Conservation (phyloP, 2,888 invertebrate genomes). For the Tribolium freemani region DNA sequence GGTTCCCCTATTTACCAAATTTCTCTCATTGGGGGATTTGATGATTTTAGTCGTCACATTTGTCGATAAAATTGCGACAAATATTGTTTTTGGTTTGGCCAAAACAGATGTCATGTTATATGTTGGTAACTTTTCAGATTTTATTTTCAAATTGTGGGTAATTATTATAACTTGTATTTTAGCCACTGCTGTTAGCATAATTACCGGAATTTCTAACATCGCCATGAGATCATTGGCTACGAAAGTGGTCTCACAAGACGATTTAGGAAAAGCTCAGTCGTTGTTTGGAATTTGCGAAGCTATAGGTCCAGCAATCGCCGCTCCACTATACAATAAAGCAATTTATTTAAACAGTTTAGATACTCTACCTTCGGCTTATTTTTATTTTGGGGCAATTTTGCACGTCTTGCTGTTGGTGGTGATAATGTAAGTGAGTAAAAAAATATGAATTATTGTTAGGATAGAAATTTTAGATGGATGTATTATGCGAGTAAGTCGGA, state of each 20-base stretch:
- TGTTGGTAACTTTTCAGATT: constrained; percentile 58
- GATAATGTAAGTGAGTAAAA: constrained; percentile 54
- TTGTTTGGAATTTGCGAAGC: constrained; percentile 75
- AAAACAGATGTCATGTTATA: constrained; percentile 61
- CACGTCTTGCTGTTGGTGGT: constrained; percentile 50
- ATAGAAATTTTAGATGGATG: constrained; percentile 22
- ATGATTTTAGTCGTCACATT: constrained; percentile 65
- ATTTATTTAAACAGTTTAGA: constrained; percentile 71
- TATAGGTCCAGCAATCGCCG: constrained; percentile 71
- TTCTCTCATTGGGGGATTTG: constrained; percentile 64
- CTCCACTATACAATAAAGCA: constrained; percentile 71
- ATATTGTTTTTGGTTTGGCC: constrained; percentile 64
- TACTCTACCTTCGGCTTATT: constrained; percentile 72
- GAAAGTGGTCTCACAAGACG: constrained; percentile 64
- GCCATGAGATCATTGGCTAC: constrained; percentile 65
- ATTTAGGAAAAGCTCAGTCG: constrained; percentile 69
- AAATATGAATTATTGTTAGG: not conserved
- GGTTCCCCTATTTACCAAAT: constrained; percentile 62
- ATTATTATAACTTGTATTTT: constrained; percentile 21
- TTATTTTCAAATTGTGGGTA: not conserved
- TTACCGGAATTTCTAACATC: constrained; percentile 62
- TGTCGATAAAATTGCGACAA: constrained; percentile 66
- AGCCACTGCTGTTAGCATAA: constrained; percentile 61
- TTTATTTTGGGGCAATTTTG: constrained; percentile 68
- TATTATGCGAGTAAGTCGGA: constrained; percentile 3